Evolutionary conservation across 1,140 invertebrate genomes (phyloP).

Genomic region (Drosophila asahinai): DNA sequence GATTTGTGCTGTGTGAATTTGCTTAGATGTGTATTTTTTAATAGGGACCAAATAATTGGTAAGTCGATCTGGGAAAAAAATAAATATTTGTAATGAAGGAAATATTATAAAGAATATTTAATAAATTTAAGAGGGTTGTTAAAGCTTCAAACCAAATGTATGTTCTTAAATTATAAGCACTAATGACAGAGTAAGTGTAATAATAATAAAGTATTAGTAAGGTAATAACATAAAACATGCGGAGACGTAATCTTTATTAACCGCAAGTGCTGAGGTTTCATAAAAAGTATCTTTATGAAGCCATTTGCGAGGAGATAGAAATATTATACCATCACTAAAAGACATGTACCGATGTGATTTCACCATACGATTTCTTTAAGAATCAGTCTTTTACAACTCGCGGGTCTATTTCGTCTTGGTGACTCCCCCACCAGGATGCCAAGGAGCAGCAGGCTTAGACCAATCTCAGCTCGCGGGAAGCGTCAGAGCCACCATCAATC

Average conservation of each 20-base stretch:
- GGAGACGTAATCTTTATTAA: constrained; percentile 3
- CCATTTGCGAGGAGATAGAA: background rate
- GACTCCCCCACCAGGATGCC: constrained; percentile 3
- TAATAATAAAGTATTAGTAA: constrained; percentile 11
- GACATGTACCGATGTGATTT: background rate
- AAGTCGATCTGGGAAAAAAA: background rate
- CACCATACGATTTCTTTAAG: constrained; percentile 11
- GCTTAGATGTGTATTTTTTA: constrained; percentile 6
- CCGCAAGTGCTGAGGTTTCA: constrained; percentile 1
- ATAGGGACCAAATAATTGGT: constrained; percentile 12
- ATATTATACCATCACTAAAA: constrained; percentile 13
- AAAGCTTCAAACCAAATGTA: background rate
- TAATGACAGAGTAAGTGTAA: background rate
- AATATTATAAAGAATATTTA: too few species aligned
- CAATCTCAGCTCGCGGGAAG: constrained; percentile 36
- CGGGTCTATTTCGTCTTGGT: constrained; percentile 12
- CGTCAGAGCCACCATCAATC: constrained; percentile 42
- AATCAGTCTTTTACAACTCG: background rate
- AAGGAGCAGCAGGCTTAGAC: background rate
- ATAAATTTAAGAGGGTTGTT: too few species aligned
- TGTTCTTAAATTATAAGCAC: background rate
- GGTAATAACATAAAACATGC: constrained; percentile 6
- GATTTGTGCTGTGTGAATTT: constrained; percentile 13
- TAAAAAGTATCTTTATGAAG: constrained; percentile 16
- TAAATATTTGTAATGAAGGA: constrained; percentile 4